Evolutionary conservation across 2,888 invertebrate genomes (phyloP).

Genomic region (Teinopalpus imperialis): DNA sequence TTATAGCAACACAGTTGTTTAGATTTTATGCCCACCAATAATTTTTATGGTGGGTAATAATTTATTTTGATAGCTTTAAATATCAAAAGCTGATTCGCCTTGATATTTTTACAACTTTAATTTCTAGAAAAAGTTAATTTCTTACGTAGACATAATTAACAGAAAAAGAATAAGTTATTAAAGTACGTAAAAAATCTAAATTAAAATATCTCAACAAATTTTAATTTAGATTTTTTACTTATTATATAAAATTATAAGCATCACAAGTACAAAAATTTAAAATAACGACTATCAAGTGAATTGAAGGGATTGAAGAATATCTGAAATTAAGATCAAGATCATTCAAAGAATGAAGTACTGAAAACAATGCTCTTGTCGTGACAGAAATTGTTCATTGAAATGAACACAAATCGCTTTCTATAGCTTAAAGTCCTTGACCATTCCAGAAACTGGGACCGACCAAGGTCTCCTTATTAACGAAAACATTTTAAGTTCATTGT

Average conservation of each 20-base stretch:
- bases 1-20: slow-evolving; percentile 56
- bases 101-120: too few relatives aligned
- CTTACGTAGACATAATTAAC: too few relatives aligned
- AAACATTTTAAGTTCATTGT: slow-evolving; percentile 41
- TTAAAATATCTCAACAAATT: too few relatives aligned
- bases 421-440: slow-evolving; percentile 64
- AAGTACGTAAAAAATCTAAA: too few relatives aligned
- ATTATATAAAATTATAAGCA: too few relatives aligned
- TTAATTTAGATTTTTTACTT: too few relatives aligned
- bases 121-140: too few relatives aligned
- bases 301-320: neutral
- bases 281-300: neutral
- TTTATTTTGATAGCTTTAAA: slow-evolving; percentile 25
- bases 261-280: too few relatives aligned
- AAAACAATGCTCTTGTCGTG: slow-evolving; percentile 62
- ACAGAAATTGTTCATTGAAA: slow-evolving; percentile 61
- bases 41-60: slow-evolving; percentile 41
- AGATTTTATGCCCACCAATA: slow-evolving; percentile 55
- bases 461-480: slow-evolving; percentile 55
- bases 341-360: slow-evolving; percentile 44
- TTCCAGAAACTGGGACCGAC: slow-evolving; percentile 59
- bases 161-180: too few relatives aligned
- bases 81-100: too few relatives aligned
- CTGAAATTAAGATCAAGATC: slow-evolving; percentile 64
- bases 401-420: slow-evolving; percentile 59